phyloP scores from a whole-genome alignment of 1,140 invertebrate species.

The Cydia amplana region DNA sequence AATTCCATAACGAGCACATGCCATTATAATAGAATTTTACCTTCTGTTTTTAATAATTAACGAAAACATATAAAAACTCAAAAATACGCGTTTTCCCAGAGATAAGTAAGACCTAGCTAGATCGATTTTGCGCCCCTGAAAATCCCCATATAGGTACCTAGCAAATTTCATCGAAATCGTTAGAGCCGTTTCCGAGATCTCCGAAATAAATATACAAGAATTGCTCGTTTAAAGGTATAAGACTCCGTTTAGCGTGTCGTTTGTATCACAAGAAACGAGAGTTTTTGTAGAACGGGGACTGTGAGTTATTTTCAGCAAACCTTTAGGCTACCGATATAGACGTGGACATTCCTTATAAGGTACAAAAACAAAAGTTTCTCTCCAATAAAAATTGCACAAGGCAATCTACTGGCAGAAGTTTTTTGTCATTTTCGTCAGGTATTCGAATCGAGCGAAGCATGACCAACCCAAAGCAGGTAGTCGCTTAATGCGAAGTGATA shows the following conservation, averaged over 20 bases:
- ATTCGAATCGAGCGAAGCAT: conserved; percentile 11
- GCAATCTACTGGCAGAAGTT: not conserved
- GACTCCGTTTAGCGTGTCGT: not conserved
- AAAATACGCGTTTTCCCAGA: too few species aligned
- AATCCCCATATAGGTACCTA: too few species aligned
- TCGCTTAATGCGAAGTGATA: conserved; percentile 35
- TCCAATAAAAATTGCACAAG: conserved; percentile 22
- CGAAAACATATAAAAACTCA: too few species aligned
- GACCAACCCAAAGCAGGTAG: conserved; percentile 27
- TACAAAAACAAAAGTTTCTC: conserved; percentile 14
- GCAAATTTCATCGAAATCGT: too few species aligned
- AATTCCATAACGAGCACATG: not conserved
- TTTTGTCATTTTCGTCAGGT: conserved; percentile 16
- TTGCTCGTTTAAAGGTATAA: too few species aligned
- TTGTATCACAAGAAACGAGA: not conserved
- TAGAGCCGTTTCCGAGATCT: too few species aligned
- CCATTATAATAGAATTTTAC: too few species aligned
- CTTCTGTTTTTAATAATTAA: not conserved
- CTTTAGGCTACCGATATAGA: not conserved
- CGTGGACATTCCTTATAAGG: not conserved
- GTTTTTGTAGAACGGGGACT: not conserved
- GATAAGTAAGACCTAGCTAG: too few species aligned
- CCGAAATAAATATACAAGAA: too few species aligned
- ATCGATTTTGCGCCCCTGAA: too few species aligned
- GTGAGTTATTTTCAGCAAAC: not conserved